Base-by-base conservation (phyloP, 2,797 vertebrate species). In the Peromyscus melanophrys region DNA sequence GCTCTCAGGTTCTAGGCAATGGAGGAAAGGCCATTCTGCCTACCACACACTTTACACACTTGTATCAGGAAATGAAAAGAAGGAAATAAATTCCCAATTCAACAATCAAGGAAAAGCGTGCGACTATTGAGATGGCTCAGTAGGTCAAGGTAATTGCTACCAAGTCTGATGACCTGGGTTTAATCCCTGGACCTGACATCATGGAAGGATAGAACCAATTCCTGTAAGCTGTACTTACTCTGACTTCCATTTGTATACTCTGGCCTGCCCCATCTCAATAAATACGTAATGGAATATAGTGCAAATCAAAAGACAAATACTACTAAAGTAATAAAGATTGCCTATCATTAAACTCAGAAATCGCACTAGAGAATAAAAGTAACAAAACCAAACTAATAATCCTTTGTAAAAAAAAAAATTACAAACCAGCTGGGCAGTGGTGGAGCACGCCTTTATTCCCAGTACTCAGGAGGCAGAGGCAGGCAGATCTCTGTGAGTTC, bases 321-420 rank as follows among this genome's bases (percentile, higher is more conserved):
- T 86, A 49, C 14, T 25, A 63, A 80, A 29, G 37, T 73, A 84
- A 52, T 8, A 31, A 76, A 95, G 83, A 76, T 9, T 37, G 8
- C 29, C 17, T 0, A n/a, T 90, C 37, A 49, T n/a, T 69, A 61
- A 88, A 88, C n/a, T 19, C 21, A 90, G 86, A 77, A 81, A 69
- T 93, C 1, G 40, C 61, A 82, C n/a, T 37, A 73, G 46, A 49
- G 9, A 89, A 46, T 43, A 43, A 76, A 94, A 75, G 17, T 86
- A 94, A 40, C 87, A 46, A 77, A 89, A n/a, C 19, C 87, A 89
- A 89, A 61, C 69, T 75, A 76, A 43, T 83, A 82, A 90, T 52
- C 82, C 63, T 65, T 86, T 12, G 2, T 63, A 61, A 43, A 89
- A 88, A 52, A 52, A 52, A 52, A 52, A 52, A 52, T 52, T 52